A percentile compares a stretch with the other conserved stretches of the same genome.
Evolutionary conservation across 92 coral and sea anemone genomes (phyloP).

Genomic region (Porites divaricata): DNA sequence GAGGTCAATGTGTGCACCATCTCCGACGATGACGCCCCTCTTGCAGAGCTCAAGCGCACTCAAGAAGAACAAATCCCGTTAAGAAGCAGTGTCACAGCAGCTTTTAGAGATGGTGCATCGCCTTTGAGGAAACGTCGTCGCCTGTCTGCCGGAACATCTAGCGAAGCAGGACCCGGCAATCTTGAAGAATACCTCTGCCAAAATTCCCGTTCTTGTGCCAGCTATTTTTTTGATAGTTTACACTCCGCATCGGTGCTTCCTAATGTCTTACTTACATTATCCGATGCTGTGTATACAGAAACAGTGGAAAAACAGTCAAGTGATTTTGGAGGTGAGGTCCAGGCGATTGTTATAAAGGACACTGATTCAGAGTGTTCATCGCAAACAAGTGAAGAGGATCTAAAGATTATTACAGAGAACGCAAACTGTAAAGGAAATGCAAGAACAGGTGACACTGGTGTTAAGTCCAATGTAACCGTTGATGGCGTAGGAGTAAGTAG

Average conservation of each 20-base stretch:
- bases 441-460: neutral
- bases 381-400: neutral
- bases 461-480: neutral
- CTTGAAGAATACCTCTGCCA: neutral
- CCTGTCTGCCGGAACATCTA: neutral
- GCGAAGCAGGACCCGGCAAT: neutral
- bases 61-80: neutral
- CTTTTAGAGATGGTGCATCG: neutral
- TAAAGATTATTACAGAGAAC: neutral
- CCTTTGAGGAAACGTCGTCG: conserved; percentile 26
- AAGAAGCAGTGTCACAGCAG: neutral
- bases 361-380: conserved; percentile 27
- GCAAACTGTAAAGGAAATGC: neutral
- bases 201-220: neutral
- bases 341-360: conserved; percentile 7
- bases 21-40: conserved; percentile 54
- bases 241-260: conserved; percentile 24
- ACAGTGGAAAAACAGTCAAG: neutral
- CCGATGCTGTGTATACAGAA: neutral
- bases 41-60: neutral
- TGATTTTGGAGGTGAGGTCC: neutral
- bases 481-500: neutral
- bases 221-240: neutral
- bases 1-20: conserved; percentile 37
- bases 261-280: neutral